A percentile compares a stretch with the other conserved stretches of the same genome.
phyloP scores from a whole-genome alignment of 2,113 vertebrate species.

The Lepisosteus osseus region DNA sequence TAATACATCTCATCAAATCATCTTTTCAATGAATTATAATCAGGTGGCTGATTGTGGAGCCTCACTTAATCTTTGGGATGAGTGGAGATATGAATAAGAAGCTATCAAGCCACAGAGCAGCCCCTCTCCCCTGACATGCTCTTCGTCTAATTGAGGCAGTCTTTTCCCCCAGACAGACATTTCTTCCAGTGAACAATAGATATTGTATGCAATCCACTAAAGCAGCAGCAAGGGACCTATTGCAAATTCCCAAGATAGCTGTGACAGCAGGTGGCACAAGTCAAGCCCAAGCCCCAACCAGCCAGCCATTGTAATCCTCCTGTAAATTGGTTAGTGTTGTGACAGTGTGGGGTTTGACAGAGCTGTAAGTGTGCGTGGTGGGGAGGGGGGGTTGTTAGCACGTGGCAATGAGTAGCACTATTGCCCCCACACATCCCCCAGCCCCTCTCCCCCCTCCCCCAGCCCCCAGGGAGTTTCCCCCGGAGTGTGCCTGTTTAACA shows the following conservation, averaged over 20 bases:
- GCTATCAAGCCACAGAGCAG: background rate
- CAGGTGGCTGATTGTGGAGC: no score
- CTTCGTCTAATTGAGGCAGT: conserved; percentile 15
- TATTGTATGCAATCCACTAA: conserved; percentile 50
- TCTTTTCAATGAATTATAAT: no score
- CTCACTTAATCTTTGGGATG: no score
- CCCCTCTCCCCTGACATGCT: conserved; percentile 30
- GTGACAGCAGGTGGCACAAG: conserved; percentile 70
- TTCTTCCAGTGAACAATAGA: conserved; percentile 61
- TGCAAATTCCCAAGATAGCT: conserved; percentile 58
- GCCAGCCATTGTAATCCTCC: conserved; percentile 25
- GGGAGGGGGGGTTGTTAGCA: conserved; percentile 28
- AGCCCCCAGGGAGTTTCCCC: conserved; percentile 36
- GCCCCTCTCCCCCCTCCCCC: conserved; percentile 10
- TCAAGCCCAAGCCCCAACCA: conserved; percentile 46
- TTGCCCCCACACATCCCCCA: conserved; percentile 26
- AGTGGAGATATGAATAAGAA: no score
- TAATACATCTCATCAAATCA: no score
- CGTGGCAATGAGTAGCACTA: conserved; percentile 43
- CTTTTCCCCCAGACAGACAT: conserved; percentile 52
- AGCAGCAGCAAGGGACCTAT: conserved; percentile 39
- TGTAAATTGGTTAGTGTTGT: conserved; percentile 20
- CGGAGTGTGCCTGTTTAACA: conserved; percentile 62
- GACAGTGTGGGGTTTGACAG: conserved; percentile 31
- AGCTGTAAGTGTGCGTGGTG: conserved; percentile 19